Base-by-base conservation (phyloP, 1,140 invertebrate species). In the Trinorchestia longiramus region DNA sequence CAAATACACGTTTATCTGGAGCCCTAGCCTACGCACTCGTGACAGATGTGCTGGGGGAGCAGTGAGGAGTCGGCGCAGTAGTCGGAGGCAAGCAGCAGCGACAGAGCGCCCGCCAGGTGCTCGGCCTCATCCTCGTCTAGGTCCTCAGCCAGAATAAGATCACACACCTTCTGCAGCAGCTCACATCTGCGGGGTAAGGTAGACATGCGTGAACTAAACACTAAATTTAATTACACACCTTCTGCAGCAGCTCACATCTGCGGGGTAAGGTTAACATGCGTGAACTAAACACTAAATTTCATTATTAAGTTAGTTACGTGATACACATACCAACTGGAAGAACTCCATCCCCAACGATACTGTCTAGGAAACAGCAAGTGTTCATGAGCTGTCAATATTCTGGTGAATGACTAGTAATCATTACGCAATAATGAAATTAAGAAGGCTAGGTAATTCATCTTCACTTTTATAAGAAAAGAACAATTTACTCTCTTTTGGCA, bases 221-320 rank as follows among this genome's bases (percentile, higher is more conserved):
- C 36, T 77, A 23, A 3, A 77, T 11, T 6, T 53, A 53, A 95
- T 96, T 96, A 96, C 96, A 96, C 77, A 96, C 53, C 95, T 96
- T 96, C 87, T 96, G 96, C 40, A 96, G 95, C 41, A 95, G 43
- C 53, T 96, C 95, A 96, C 96, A 96, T 95, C 96, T 96, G 96
- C 28, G 95, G 95, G 94, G 47, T 19, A 53, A 77, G 15, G 15
- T 77, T 3, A 36, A 77, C 15, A 77, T 36, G 62, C 15, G 28
- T 77, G 62, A 3, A 15, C 28, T 36, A 19, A 1, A 77, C 3
- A 36, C 36, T 77, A 23, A 3, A 77, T 11, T 6, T 53, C 6
- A 95, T 96, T 96, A 96, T 53, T 53, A 53, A 53, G 19, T 53
- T 53, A 53, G 47, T 53, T n/a, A n/a, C n/a, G n/a, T n/a, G n/a